phyloP scores from a whole-genome alignment of 2,113 vertebrate genomes.

The Microtus ochrogaster region DNA sequence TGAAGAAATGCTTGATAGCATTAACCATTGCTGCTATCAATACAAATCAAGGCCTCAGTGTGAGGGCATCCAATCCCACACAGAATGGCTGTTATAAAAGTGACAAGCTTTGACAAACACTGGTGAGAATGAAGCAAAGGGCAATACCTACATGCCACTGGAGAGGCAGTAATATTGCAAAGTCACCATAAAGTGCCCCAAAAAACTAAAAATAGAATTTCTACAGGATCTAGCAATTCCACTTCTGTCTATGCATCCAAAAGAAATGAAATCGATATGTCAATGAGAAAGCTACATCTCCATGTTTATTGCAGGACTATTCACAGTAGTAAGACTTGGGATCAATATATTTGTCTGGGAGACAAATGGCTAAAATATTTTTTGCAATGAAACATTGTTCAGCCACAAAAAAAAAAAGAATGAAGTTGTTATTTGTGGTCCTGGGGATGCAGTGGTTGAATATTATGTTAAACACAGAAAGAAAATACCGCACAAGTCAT shows the following conservation, averaged over 20 bases:
- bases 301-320: not conserved
- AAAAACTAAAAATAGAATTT: not conserved
- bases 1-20: not conserved
- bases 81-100: not conserved
- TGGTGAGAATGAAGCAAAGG: not conserved
- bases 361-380: not conserved
- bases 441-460: not conserved
- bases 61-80: not conserved
- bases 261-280: not conserved
- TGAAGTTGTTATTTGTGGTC: not conserved
- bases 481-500: not conserved
- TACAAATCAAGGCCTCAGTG: not conserved
- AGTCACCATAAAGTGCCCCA: not conserved
- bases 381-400: not conserved
- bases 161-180: too few species aligned
- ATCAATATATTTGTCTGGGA: not conserved
- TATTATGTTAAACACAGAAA: not conserved
- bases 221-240: not conserved
- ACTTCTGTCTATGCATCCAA: not conserved
- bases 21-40: not conserved
- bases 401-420: not conserved
- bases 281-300: not conserved
- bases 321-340: not conserved
- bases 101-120: not conserved
- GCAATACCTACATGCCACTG: not conserved